These are phyloP conservation scores for Heterochromis multidens DNA, from an alignment of 2,113 vertebrate genomes.

Conservation along the genomic window DNA sequence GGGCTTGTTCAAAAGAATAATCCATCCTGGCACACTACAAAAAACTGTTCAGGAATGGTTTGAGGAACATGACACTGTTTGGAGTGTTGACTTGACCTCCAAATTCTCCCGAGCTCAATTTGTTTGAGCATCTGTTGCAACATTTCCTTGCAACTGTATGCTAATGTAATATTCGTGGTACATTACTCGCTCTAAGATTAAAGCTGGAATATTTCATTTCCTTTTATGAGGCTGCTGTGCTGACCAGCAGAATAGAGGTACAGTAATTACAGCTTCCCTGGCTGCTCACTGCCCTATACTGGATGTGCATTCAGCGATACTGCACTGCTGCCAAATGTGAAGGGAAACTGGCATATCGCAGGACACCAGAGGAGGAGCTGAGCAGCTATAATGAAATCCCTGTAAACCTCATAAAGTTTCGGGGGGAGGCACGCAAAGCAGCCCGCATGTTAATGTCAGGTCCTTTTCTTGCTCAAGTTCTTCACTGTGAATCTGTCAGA, in stretches of 20 bases:
- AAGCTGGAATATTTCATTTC: conserved; percentile 55
- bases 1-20: background rate
- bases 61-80: background rate
- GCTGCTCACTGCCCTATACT: conserved; percentile 8
- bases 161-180: conserved; percentile 53
- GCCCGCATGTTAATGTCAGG: conserved; percentile 12
- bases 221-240: conserved; percentile 60
- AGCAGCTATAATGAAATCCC: conserved; percentile 23
- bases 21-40: accelerated
- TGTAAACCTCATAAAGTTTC: conserved; percentile 30
- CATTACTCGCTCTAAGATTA: conserved; percentile 48
- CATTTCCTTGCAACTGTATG: conserved; percentile 50
- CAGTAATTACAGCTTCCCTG: conserved; percentile 46
- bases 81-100: background rate
- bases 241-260: conserved; percentile 63
- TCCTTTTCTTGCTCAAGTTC: background rate
- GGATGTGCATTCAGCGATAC: conserved; percentile 5
- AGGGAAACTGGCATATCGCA: conserved; percentile 30
- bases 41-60: background rate
- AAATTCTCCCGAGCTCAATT: background rate
- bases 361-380: conserved; percentile 35
- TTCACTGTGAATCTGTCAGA: conserved; percentile 17
- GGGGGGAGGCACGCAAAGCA: background rate
- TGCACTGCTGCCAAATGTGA: conserved; percentile 43
- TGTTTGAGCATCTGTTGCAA: conserved; percentile 1